Percentiles rank a stretch among this genome's conserved stretches.
These are phyloP conservation scores for Eciton burchellii DNA, from an alignment of 1,140 invertebrate genomes.

Conservation along the genomic window DNA sequence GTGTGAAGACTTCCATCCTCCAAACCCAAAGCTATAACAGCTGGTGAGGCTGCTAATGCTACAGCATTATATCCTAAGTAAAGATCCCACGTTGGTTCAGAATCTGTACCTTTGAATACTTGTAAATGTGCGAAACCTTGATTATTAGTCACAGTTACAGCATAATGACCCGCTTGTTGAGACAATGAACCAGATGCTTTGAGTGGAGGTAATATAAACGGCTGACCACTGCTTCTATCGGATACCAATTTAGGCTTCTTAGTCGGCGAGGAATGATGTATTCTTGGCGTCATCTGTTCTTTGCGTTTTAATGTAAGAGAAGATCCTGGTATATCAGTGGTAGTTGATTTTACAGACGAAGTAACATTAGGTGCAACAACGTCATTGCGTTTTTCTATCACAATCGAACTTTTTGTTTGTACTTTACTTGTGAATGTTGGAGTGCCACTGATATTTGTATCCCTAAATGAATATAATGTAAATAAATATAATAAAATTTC, in stretches of 20 bases:
- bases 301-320: conserved; percentile 80
- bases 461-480: conserved; percentile 82
- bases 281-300: conserved; percentile 74
- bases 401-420: conserved; percentile 92
- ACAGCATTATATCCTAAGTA: conserved; percentile 82
- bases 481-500: conserved; percentile 8
- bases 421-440: conserved; percentile 91
- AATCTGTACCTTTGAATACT: conserved; percentile 86
- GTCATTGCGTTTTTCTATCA: conserved; percentile 92
- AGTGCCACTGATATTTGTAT: conserved; percentile 81
- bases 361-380: conserved; percentile 89
- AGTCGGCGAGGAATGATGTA: conserved; percentile 67
- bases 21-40: conserved; percentile 88
- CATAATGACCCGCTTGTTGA: conserved; percentile 82
- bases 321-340: conserved; percentile 69
- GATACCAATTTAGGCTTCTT: conserved; percentile 78
- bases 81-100: conserved; percentile 84
- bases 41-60: conserved; percentile 80
- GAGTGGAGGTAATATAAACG: conserved; percentile 79
- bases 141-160: conserved; percentile 80
- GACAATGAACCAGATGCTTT: conserved; percentile 80
- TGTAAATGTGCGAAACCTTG: conserved; percentile 84
- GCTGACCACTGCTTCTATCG: conserved; percentile 73
- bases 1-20: conserved; percentile 89
- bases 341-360: conserved; percentile 83